Base-by-base conservation (phyloP, 1,140 invertebrate genomes). In the Musca domestica region DNA sequence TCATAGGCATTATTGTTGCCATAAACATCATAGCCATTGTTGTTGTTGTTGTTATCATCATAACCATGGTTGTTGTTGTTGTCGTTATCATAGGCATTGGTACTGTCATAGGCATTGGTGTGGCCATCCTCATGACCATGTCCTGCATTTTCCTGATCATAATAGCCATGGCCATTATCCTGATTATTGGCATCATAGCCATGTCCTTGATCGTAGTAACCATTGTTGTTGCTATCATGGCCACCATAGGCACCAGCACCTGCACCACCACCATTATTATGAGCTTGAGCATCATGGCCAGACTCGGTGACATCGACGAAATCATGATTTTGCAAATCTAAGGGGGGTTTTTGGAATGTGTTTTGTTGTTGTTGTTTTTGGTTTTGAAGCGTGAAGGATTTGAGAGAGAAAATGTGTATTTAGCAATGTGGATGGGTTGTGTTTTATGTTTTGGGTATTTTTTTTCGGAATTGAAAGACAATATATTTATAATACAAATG, bases 31-130 rank as follows among this genome's bases (percentile, higher is more conserved):
- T 30, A 30, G 9, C 27, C 27, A 30, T 30, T 30, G 27, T 30
- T 30, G 27, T 30, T 30, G 27, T n/a, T n/a, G n/a, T n/a, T n/a
- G n/a, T n/a, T n/a, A n/a, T n/a, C n/a, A n/a, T 51, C 48, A 20
- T 51, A 20, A 51, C 48, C 48, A 20, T 17, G 3, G 5, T 51
- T 20, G 48, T 51, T n/a, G n/a, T 51, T 12, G 12, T 51, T 51
- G 12, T 20, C 9, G 27, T 84, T 83, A 74, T 84, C 83, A 10
- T 76, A 76, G 14, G 72, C 71, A 72, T 85, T 84, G 5, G 56
- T 58, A 73, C 85, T 86, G 68, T 86, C 82, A 20, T 66, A 46
- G 19, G 71, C 67, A 66, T 83, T 69, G 66, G 82, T n/a, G n/a
- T n/a, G n/a, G n/a, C n/a, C n/a, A n/a, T n/a, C n/a, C n/a, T n/a